phyloP scores from a whole-genome alignment of 2,888 invertebrate genomes.

The Lasioglossum zephyrum region DNA sequence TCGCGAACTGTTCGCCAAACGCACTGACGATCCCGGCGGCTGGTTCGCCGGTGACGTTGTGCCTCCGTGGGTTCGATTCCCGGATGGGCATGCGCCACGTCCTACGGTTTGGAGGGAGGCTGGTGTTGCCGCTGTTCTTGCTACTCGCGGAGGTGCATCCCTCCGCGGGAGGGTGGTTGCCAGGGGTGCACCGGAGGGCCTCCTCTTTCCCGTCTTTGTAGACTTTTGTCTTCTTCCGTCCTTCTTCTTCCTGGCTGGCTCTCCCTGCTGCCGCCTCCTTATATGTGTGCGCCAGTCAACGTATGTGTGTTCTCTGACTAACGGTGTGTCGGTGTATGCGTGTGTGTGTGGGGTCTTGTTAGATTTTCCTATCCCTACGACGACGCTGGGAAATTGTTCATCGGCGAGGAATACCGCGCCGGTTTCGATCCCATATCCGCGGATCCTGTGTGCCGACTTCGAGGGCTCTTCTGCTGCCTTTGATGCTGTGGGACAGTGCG shows the following conservation, averaged over 20 bases:
- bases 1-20: slow-evolving; percentile 84
- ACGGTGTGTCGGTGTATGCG: neutral
- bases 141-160: slow-evolving; percentile 66
- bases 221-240: slow-evolving; percentile 33
- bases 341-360: neutral
- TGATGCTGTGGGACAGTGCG: neutral
- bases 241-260: neutral
- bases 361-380: neutral
- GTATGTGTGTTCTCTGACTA: neutral
- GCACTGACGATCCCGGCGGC: slow-evolving; percentile 82
- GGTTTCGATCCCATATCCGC: slow-evolving; percentile 9
- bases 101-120: slow-evolving; percentile 72
- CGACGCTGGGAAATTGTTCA: neutral
- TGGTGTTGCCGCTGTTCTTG: slow-evolving; percentile 57
- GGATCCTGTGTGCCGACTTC: neutral
- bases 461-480: neutral
- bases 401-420: slow-evolving; percentile 1
- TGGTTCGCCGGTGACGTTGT: slow-evolving; percentile 82
- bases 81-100: slow-evolving; percentile 83
- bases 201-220: slow-evolving; percentile 42
- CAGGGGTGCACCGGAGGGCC: slow-evolving; percentile 50
- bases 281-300: neutral
- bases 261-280: neutral
- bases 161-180: slow-evolving; percentile 60
- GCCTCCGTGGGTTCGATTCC: slow-evolving; percentile 76